Evolutionary conservation across 2,797 vertebrate genomes (phyloP), one percentile per base, ranked within the genome.

Genomic region (Hybognathus amarus): DNA sequence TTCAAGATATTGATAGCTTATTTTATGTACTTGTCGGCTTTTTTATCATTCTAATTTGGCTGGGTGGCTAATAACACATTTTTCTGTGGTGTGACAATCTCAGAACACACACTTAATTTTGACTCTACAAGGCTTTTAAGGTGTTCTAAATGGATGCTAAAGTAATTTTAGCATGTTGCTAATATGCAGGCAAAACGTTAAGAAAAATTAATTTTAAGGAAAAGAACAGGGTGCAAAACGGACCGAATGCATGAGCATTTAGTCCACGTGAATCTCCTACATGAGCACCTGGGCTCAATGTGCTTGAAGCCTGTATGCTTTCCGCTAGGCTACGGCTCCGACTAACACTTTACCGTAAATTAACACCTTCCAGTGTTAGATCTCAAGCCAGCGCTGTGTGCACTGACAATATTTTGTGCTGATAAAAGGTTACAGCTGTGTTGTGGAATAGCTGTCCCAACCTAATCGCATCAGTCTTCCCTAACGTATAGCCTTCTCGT

Each of bases 401-500:
- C 54, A 61, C 74, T 70, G 64, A 83, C 74, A 83, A 68, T 86
- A 81, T 82, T 87, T 86, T 87, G 81, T 78, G 71, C 56, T 73
- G 83, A 89, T 89, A 86, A 86, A 86, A 85, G 88, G 85, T 86
- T 86, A 86, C 68, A 80, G 63, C 80, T 75, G 74, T 83, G 77
- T 84, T 76, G 82, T 81, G 79, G 67, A 78, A 80, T 83, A 64
- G 67, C 64, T 80, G 76, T 42, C 10, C 77, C 54, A 75, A 66
- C 68, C 76, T 87, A 82, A 81, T 89, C 83, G 76, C 84, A 86
- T 83, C 68, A 79, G 45, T 84, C 77, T 84, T 66, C 68, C 71
- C 47, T 79, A 86, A 87, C 64, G 63, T 68, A 87, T 27, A 79
- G 85, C 85, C 59, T 85, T 83, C 83, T 87, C 73, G 73, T 83